Evolutionary conservation across 2,888 invertebrate species (phyloP).

Genomic region (Diogma glabrata): DNA sequence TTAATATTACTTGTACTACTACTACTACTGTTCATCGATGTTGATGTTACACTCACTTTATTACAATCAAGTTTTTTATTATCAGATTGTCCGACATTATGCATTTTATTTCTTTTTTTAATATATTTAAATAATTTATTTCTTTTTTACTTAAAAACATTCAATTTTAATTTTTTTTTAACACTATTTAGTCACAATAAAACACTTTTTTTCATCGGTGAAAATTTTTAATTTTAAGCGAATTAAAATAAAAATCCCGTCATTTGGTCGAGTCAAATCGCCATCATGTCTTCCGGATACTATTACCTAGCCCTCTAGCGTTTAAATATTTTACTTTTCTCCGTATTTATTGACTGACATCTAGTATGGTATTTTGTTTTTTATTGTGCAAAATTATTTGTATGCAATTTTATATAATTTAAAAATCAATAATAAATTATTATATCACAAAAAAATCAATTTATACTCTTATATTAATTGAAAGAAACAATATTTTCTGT

Average conservation of each 20-base stretch:
- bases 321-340: no score
- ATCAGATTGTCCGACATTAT: constrained; percentile 83
- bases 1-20: constrained; percentile 22
- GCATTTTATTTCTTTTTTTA: constrained; percentile 49
- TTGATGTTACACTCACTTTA: constrained; percentile 17
- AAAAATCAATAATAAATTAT: no score
- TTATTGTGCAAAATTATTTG: no score
- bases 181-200: constrained; percentile 12
- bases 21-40: constrained; percentile 17
- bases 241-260: constrained; percentile 19
- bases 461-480: no score
- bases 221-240: constrained; percentile 2
- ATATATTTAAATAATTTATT: background rate
- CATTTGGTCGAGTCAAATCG: constrained; percentile 38
- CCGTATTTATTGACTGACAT: no score
- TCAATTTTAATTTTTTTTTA: constrained; percentile 11
- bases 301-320: constrained; percentile 21
- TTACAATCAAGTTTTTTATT: constrained; percentile 64
- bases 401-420: no score
- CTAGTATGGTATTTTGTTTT: no score
- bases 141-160: constrained; percentile 9
- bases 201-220: constrained; percentile 11
- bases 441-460: no score
- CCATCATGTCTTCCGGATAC: constrained; percentile 58
- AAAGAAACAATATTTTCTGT: no score